phyloP scores from a whole-genome alignment of 2,113 vertebrate genomes.

The Bungarus multicinctus region DNA sequence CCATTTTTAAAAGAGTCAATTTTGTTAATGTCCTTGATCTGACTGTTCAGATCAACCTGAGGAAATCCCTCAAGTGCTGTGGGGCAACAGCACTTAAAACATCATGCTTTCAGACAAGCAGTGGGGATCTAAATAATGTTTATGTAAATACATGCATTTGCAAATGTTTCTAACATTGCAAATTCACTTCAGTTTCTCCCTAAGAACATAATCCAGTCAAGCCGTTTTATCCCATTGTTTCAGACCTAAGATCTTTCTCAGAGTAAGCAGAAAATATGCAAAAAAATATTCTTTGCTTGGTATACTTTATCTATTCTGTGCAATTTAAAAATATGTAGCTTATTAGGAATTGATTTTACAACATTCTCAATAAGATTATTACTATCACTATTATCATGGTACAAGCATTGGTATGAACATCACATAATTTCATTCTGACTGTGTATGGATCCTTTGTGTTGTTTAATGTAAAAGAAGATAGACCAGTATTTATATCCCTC shows the following conservation, averaged over 20 bases:
- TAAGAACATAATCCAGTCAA: constrained; percentile 1
- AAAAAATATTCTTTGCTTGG: constrained; percentile 55
- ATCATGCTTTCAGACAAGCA: not conserved
- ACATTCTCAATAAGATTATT: constrained; percentile 60
- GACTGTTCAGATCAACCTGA: not conserved
- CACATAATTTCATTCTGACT: constrained; percentile 34
- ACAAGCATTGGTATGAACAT: constrained; percentile 59
- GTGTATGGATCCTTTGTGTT: constrained; percentile 61
- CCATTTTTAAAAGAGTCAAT: not conserved
- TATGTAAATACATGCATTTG: constrained; percentile 3
- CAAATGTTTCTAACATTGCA: constrained; percentile 18
- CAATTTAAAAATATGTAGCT: constrained; percentile 73
- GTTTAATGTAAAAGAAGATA: constrained; percentile 69
- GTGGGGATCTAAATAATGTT: not conserved
- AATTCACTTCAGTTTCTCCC: not conserved
- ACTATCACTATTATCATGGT: constrained; percentile 64
- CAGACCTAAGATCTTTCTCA: constrained; percentile 35
- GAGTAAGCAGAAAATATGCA: constrained; percentile 57
- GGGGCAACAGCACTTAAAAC: not conserved
- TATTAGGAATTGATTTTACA: constrained; percentile 70
- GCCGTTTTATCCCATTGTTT: constrained; percentile 48
- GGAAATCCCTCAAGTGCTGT: not conserved
- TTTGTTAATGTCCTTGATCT: not conserved
- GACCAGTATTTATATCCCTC: constrained; percentile 73
- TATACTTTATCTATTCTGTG: constrained; percentile 69